Conservation (phyloP, 2,113 vertebrate species). For the Columba livia region DNA sequence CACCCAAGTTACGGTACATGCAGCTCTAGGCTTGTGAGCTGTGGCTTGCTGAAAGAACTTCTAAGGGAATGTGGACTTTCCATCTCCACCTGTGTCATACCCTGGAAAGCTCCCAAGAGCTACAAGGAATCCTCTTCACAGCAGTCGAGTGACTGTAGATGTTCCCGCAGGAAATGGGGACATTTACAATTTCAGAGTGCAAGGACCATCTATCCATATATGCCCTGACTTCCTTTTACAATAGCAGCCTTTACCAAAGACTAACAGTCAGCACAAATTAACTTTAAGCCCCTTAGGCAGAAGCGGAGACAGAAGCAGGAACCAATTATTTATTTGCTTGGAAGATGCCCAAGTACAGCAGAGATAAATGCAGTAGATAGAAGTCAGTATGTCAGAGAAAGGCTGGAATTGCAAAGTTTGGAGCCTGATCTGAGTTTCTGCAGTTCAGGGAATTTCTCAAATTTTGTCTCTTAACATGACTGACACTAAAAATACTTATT, state of each 20-base stretch:
- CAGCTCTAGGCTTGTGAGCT: neutral
- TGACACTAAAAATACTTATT: neutral
- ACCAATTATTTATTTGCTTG: conserved; percentile 55
- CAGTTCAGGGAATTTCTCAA: neutral
- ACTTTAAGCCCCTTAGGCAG: conserved; percentile 19
- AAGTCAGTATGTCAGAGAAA: neutral
- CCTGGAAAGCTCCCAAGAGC: neutral
- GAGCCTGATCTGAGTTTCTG: neutral
- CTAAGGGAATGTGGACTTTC: neutral
- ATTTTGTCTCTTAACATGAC: neutral
- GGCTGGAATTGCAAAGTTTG: neutral
- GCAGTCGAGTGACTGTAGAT: neutral
- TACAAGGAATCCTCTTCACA: neutral
- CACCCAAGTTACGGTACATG: neutral
- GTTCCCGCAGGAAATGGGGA: neutral
- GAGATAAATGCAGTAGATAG: conserved; percentile 40
- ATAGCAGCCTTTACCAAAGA: neutral
- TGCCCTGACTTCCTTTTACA: neutral
- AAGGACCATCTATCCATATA: neutral
- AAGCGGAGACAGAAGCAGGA: conserved; percentile 32
- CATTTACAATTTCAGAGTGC: neutral
- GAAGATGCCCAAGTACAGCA: conserved; percentile 32
- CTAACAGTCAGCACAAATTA: conserved; percentile 53
- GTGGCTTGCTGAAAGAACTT: neutral
- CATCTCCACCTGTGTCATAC: neutral